Base-by-base conservation (phyloP, 2,888 invertebrate species). In the Choristoneura rosaceana region DNA sequence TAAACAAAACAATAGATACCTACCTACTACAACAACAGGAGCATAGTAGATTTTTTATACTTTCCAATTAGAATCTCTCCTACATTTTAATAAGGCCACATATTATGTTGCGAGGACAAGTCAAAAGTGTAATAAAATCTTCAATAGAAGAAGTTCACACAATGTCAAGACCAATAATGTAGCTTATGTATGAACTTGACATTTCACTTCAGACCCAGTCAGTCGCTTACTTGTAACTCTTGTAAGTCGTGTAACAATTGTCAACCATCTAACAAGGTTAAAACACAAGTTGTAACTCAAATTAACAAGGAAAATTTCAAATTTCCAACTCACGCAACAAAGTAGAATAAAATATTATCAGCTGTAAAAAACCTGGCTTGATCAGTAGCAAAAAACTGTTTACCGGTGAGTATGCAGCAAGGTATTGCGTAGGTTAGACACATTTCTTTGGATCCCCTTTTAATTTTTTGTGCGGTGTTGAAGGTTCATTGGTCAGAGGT, bases 401-500 rank as follows among this genome's bases (percentile, higher is more conserved):
- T 70, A 64, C 63, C 70, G 63, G 58, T 64, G 58, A 50, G n/a
- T 17, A 34, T 66, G 55, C 65, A 55, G 52, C 50, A 14, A 9
- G 47, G 47, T 68, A 68, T 60, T 68, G 60, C 68, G 50, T 60
- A 60, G 68, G 68, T 68, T 68, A 64, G 64, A 50, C 34, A 60
- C 47, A 68, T 63, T 55, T 58, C 63, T 70, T 52, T 34, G 8
- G 55, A 58, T 43, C 62, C 63, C 69, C 43, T 17, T 63, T 45
- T 17, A 47, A 58, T 70, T 70, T 69, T 63, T 70, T 70, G 34
- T 59, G 43, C 43, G n/a, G 34, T 14, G 45, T 12, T 38, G 34
- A 60, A 70, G 63, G 69, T 70, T 70, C 69, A 70, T 63, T 70
- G 63, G 63, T 62, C 62, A 70, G 47, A 34, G 34, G 43, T 69